These are phyloP conservation scores for Caerostris extrusa DNA, from an alignment of 1,140 invertebrate genomes.

Conservation along the genomic window DNA sequence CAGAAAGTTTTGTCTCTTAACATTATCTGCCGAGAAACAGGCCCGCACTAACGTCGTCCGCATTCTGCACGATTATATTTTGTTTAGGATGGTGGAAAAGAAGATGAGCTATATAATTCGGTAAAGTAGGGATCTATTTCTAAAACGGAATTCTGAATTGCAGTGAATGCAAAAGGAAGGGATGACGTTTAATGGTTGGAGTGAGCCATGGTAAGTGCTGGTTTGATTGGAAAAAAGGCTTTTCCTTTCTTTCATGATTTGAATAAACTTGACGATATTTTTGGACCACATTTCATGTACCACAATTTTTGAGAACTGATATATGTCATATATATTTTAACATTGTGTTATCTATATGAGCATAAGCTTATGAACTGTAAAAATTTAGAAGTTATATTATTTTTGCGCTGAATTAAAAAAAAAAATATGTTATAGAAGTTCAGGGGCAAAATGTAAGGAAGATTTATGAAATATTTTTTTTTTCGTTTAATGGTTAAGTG, in stretches of 20 bases:
- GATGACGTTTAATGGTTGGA: not conserved
- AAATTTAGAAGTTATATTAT: too few species aligned
- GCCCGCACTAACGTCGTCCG: constrained; percentile 1
- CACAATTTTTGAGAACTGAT: too few species aligned
- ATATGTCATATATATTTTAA: too few species aligned
- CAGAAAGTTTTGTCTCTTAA: not conserved
- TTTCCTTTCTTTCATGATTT: not conserved
- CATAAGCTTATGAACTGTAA: too few species aligned
- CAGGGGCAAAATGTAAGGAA: too few species aligned
- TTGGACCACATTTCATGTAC: too few species aligned
- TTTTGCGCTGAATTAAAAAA: too few species aligned
- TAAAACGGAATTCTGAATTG: not conserved
- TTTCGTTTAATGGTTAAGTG: too few species aligned
- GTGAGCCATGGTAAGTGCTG: not conserved
- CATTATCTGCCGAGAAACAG: constrained; percentile 17
- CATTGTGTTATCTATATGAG: too few species aligned
- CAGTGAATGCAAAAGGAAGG: not conserved
- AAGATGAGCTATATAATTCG: not conserved
- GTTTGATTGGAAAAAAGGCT: not conserved
- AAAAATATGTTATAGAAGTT: too few species aligned
- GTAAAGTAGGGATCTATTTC: not conserved
- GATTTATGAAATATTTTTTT: too few species aligned
- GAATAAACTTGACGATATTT: not conserved
- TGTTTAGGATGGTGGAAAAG: not conserved
- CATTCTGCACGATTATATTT: constrained; percentile 28